Evolutionary conservation across 2,797 vertebrate genomes (phyloP).

Genomic region (Mus caroli): DNA sequence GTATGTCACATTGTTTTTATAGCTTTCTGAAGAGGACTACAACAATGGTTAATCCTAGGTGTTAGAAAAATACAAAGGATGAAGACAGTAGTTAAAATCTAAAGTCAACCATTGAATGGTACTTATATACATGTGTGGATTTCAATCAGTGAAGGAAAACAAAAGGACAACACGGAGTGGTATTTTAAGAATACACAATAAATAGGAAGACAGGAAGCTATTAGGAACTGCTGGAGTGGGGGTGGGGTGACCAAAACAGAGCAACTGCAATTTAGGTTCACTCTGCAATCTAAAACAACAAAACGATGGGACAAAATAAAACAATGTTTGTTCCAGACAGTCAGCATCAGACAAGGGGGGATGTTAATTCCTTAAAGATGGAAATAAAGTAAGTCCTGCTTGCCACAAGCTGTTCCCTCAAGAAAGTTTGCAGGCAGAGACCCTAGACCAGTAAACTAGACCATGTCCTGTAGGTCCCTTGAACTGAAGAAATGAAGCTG

Average conservation of each 20-base stretch:
- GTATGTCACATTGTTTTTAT: not conserved
- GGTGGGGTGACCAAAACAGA: not conserved
- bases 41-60: not conserved
- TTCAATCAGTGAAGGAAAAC: not conserved
- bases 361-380: not conserved
- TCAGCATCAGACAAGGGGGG: not conserved
- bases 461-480: not conserved
- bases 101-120: not conserved
- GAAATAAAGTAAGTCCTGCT: not conserved
- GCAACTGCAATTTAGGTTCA: not conserved
- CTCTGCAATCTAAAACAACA: not conserved
- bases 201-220: not conserved
- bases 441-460: not conserved
- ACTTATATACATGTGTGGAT: not conserved
- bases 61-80: not conserved
- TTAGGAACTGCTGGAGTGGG: not conserved
- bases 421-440: not conserved
- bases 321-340: not conserved
- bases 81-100: not conserved
- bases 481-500: not conserved
- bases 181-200: slow-evolving; percentile 9
- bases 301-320: not conserved
- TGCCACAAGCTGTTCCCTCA: not conserved
- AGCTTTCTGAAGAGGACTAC: not conserved
- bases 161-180: not conserved